phyloP scores from a whole-genome alignment of 2,113 vertebrate species.

The Bungarus multicinctus region DNA sequence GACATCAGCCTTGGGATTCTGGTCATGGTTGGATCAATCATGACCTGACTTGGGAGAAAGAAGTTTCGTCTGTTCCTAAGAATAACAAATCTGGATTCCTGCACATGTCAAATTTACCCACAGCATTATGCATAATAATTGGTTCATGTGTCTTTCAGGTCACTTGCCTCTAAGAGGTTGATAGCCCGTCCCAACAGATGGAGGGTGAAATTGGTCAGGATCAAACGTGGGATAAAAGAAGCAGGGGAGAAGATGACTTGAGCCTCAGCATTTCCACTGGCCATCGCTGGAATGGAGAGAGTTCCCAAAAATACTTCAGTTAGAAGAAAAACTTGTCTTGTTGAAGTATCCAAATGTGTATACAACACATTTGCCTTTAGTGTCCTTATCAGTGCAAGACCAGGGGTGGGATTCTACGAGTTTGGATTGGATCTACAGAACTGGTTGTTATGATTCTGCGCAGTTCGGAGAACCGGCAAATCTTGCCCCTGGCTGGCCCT shows the following conservation, averaged over 20 bases:
- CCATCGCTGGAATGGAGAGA: conserved; percentile 64
- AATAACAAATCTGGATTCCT: background rate
- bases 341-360: background rate
- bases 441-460: too few species aligned
- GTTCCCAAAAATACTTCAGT: background rate
- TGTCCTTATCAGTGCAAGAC: too few species aligned
- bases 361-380: background rate
- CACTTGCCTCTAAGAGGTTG: conserved; percentile 83
- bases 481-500: too few species aligned
- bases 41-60: background rate
- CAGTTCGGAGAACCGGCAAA: too few species aligned
- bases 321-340: background rate
- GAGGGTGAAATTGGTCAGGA: conserved; percentile 75
- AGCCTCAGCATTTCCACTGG: conserved; percentile 78
- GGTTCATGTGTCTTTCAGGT: background rate
- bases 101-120: accelerated
- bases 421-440: too few species aligned
- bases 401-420: too few species aligned
- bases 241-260: conserved; percentile 80
- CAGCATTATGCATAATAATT: background rate
- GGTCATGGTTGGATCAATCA: background rate
- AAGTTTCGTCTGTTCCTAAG: background rate
- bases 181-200: conserved; percentile 75
- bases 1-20: background rate
- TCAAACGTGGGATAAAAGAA: conserved; percentile 81